A percentile compares a stretch with the other conserved stretches of the same genome.
phyloP scores from a whole-genome alignment of 2,797 vertebrate genomes.

The Melanotaenia maccullochi region DNA sequence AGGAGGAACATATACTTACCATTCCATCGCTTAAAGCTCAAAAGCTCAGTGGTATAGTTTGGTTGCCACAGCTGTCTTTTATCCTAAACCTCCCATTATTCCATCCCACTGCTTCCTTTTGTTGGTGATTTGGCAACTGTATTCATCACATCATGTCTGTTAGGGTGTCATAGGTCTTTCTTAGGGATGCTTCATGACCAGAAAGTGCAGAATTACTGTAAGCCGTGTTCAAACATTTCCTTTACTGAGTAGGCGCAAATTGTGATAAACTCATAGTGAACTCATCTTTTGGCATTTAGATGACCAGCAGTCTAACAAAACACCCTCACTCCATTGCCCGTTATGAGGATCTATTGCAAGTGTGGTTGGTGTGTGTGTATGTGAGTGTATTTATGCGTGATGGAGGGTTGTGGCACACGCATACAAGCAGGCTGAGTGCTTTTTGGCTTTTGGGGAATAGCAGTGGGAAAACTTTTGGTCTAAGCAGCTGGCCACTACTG shows the following conservation, averaged over 20 bases:
- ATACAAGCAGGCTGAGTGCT: constrained; percentile 48
- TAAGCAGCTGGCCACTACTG: constrained; percentile 70
- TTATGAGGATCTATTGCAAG: constrained; percentile 59
- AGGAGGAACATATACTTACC: constrained; percentile 76
- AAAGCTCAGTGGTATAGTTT: constrained; percentile 62
- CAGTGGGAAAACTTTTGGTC: constrained; percentile 64
- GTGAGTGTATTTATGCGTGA: constrained; percentile 43
- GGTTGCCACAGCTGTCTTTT: constrained; percentile 72
- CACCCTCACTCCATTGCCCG: constrained; percentile 46
- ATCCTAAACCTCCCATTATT: constrained; percentile 70
- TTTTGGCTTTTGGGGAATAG: constrained; percentile 57
- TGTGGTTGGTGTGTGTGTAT: constrained; percentile 67
- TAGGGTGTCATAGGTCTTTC: constrained; percentile 38
- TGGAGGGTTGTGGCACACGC: constrained; percentile 49
- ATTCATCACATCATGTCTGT: constrained; percentile 54
- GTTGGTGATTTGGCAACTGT: constrained; percentile 59
- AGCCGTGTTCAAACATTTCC: constrained; percentile 10
- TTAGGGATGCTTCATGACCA: neutral
- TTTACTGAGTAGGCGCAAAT: constrained; percentile 51
- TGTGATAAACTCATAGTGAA: constrained; percentile 58
- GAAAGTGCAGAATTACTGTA: neutral
- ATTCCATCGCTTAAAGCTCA: constrained; percentile 64
- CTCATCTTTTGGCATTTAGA: constrained; percentile 60
- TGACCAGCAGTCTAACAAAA: constrained; percentile 45
- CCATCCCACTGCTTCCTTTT: constrained; percentile 64